Base-by-base conservation (phyloP, 2,888 invertebrate genomes). In the Melanostoma mellinum region DNA sequence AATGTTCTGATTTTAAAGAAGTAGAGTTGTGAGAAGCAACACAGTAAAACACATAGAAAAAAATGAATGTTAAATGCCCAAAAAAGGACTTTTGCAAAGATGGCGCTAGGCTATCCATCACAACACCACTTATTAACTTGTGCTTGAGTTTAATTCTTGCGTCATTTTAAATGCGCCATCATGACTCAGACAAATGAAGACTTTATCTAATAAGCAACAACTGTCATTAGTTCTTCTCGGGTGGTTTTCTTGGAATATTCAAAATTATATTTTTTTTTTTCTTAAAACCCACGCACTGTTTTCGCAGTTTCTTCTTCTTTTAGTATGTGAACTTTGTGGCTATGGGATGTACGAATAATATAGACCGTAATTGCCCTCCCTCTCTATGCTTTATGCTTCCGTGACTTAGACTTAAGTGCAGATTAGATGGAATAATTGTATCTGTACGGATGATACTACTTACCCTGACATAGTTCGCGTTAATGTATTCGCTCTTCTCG, bases 401-500 rank as follows among this genome's bases (percentile, higher is more conserved):
- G 74, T 84, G 84, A 84, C 78, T 84, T 71, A 71, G 84, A 84
- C 78, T 84, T 71, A 71, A 78, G 84, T 73, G 65, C 65, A 78
- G 79, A 84, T 78, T 71, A 74, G 74, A 78, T 48, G 50, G 44
- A 74, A 82, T 78, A 81, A 81, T 81, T 82, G 75, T 61, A 67
- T 60, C 61, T 76, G 35, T 65, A 42, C 61, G 48, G 61, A 61
- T 81, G 80, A 81, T 60, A 60, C 71, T 53, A 92, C 95, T 94
- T 91, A 98, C 98, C 91, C 96, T 95, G 86, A 98, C 95, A 92
- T 94, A 98, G 91, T 97, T 98, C 85, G 98, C 98, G 89, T 98
- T 98, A 87, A 98, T 98, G 89, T 98, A 98, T 91, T 97, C 97
- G 63, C 96, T 95, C 84, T 95, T 94, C 0, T 95, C 94, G 88